A percentile compares a stretch with the other conserved stretches of the same genome.
Conservation (phyloP, 2,797 vertebrate species). For the Pipistrellus pipistrellus region DNA sequence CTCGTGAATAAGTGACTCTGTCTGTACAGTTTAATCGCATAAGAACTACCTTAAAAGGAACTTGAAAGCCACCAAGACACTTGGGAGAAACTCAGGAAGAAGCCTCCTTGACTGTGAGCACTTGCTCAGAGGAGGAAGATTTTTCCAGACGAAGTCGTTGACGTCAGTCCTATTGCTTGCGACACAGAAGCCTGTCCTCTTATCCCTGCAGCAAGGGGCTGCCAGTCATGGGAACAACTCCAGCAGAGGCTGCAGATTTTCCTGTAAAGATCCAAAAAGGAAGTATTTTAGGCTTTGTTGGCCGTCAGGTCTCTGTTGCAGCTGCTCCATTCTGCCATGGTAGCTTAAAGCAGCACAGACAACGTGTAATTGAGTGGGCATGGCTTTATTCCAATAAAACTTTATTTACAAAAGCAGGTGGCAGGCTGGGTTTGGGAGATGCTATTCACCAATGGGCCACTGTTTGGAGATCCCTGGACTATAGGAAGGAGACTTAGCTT, state of each 20-base stretch:
- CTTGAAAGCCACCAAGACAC: slow-evolving; percentile 48
- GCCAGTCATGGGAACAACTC: background rate
- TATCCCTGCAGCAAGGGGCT: slow-evolving; percentile 43
- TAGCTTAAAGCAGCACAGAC: background rate
- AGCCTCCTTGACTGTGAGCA: background rate
- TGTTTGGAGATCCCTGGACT: background rate
- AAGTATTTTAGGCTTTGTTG: background rate
- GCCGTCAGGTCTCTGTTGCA: background rate
- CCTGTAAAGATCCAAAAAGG: background rate
- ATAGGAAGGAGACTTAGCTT: background rate
- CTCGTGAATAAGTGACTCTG: slow-evolving; percentile 67
- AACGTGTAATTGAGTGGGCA: background rate
- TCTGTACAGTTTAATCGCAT: background rate
- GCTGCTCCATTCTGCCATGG: background rate
- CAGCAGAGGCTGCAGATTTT: background rate
- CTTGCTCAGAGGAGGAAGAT: slow-evolving; percentile 54
- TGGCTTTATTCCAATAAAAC: slow-evolving; percentile 12
- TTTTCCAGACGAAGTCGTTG: slow-evolving; percentile 27
- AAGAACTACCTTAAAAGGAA: background rate
- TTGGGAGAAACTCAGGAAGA: slow-evolving; percentile 54
- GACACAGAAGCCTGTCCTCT: slow-evolving; percentile 1
- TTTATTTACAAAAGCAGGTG: slow-evolving; percentile 4
- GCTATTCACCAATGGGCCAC: background rate
- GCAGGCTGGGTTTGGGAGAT: background rate
- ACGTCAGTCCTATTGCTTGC: background rate